These are phyloP conservation scores for Myopa testacea DNA, from an alignment of 2,888 invertebrate genomes.

Conservation along the genomic window DNA sequence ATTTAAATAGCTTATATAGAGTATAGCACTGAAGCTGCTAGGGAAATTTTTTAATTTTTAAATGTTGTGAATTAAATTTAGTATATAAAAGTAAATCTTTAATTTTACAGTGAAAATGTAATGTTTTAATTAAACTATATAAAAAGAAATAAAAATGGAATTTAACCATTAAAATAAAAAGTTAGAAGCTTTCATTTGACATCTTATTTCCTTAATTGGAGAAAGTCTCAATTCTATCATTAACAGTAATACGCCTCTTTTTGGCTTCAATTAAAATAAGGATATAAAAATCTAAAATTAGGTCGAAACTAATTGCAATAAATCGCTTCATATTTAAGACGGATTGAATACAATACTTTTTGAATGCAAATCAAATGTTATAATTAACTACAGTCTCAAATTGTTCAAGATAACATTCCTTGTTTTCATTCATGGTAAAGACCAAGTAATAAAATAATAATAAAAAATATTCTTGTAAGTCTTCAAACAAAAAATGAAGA, in stretches of 20 bases:
- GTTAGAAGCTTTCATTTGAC: conserved; percentile 74
- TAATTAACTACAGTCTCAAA: no score
- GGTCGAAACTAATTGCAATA: no score
- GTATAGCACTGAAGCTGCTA: conserved; percentile 53
- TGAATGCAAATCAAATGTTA: no score
- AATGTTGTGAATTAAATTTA: conserved; percentile 56
- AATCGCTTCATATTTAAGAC: no score
- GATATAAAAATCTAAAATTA: no score
- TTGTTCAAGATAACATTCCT: no score
- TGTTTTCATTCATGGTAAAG: conserved; percentile 72
- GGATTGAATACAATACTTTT: no score
- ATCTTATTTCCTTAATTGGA: conserved; percentile 69
- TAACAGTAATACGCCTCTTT: conserved; percentile 73
- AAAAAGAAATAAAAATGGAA: conserved; percentile 56
- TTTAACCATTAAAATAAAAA: conserved; percentile 69
- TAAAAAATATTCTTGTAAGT: conserved; percentile 65
- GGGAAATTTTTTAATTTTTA: conserved; percentile 62
- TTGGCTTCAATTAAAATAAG: conserved; percentile 64
- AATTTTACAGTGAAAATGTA: conserved; percentile 77
- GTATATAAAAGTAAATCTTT: conserved; percentile 66
- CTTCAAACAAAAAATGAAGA: conserved; percentile 59
- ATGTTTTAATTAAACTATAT: conserved; percentile 75
- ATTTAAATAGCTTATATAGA: conserved; percentile 68
- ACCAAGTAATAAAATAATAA: conserved; percentile 71
- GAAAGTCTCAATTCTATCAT: conserved; percentile 37